phyloP scores from a whole-genome alignment of 2,113 vertebrate species.

The Archilochus colubris region DNA sequence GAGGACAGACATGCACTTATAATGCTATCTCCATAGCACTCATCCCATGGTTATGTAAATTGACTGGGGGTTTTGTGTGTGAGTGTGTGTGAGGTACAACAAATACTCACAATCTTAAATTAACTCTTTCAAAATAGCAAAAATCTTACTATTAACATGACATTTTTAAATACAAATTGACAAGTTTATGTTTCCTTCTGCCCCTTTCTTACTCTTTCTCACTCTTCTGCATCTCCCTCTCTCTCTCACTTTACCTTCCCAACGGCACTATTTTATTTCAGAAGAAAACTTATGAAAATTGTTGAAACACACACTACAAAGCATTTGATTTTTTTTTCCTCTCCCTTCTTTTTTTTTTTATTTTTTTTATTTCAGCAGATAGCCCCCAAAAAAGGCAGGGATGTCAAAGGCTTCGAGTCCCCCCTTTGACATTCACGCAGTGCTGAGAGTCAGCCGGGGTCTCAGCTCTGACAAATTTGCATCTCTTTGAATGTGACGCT shows the following conservation, averaged over 20 bases:
- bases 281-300: conserved; percentile 86
- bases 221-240: conserved; percentile 13
- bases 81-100: neutral
- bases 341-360: conserved; percentile 3
- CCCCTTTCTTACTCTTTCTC: conserved; percentile 57
- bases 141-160: neutral
- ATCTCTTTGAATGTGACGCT: conserved; percentile 98
- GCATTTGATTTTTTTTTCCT: conserved; percentile 63
- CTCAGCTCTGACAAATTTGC: conserved; percentile 94
- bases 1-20: neutral
- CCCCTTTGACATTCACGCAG: conserved; percentile 90
- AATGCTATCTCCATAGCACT: neutral
- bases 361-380: conserved; percentile 76
- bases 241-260: conserved; percentile 75
- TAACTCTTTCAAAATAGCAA: conserved; percentile 45
- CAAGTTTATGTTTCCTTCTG: conserved; percentile 53
- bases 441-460: conserved; percentile 89
- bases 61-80: neutral
- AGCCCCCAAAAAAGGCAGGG: conserved; percentile 82
- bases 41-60: neutral
- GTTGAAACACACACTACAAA: conserved; percentile 84
- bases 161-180: conserved; percentile 9
- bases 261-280: conserved; percentile 80
- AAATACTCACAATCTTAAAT: neutral
- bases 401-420: conserved; percentile 88